Percentiles rank a stretch among this genome's conserved stretches.
Conservation (phyloP, 2,888 invertebrate genomes). For the Malachius bipustulatus region DNA sequence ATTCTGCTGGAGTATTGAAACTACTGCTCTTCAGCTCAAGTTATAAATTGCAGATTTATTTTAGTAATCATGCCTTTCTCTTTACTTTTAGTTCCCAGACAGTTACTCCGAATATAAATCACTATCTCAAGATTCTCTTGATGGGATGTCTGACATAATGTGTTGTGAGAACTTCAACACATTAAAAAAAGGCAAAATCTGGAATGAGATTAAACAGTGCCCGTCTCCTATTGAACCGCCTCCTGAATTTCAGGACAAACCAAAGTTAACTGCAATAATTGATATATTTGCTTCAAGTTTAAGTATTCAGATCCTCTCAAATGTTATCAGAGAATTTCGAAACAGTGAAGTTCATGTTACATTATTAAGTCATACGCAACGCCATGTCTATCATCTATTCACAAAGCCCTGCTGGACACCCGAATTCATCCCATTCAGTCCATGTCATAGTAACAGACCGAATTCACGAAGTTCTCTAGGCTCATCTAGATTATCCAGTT, state of each 20-base stretch:
- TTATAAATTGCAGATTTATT: too few relatives aligned
- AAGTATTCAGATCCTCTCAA: constrained; percentile 38
- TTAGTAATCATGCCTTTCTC: too few relatives aligned
- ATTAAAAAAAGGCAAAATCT: constrained; percentile 62
- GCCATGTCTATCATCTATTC: constrained; percentile 11
- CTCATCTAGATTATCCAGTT: constrained; percentile 68
- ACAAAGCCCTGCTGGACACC: constrained; percentile 41
- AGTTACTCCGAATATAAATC: constrained; percentile 70
- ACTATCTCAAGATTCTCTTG: constrained; percentile 66
- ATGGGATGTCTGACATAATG: constrained; percentile 63
- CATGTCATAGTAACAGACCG: constrained; percentile 47
- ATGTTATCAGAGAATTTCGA: constrained; percentile 39
- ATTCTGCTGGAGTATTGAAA: too few relatives aligned
- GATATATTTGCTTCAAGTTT: constrained; percentile 39
- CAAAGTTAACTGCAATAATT: constrained; percentile 29
- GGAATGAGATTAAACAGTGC: constrained; percentile 45
- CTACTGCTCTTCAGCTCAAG: too few relatives aligned
- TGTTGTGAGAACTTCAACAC: constrained; percentile 74
- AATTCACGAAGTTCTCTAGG: constrained; percentile 66
- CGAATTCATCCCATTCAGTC: constrained; percentile 50
- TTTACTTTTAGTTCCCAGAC: constrained; percentile 51
- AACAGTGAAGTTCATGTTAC: background rate
- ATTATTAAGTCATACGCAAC: background rate
- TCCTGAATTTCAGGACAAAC: constrained; percentile 67
- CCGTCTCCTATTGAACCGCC: constrained; percentile 70